These are phyloP conservation scores for Desmodus rotundus DNA, from an alignment of 2,113 vertebrate genomes.

Conservation along the genomic window DNA sequence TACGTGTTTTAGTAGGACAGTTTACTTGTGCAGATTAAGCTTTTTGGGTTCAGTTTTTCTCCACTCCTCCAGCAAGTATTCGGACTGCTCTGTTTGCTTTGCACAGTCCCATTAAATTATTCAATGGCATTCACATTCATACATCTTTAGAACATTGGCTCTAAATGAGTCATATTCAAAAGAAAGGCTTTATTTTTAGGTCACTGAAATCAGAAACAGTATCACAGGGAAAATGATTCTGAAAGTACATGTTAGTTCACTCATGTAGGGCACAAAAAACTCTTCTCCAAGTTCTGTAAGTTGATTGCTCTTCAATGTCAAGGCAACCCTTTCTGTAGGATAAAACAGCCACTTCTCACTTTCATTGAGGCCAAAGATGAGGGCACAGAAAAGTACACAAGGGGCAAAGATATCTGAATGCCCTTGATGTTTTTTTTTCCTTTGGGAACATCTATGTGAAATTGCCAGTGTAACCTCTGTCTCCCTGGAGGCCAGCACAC, in stretches of 20 bases:
- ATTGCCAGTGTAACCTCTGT: background rate
- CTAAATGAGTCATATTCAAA: conserved; percentile 74
- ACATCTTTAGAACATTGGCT: conserved; percentile 68
- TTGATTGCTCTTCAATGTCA: conserved; percentile 22
- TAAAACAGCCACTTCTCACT: conserved; percentile 9
- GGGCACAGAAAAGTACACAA: background rate
- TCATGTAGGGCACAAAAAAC: conserved; percentile 34
- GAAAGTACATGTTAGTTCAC: conserved; percentile 63
- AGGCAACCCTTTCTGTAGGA: background rate
- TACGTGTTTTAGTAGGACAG: conserved; percentile 66
- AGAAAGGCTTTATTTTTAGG: conserved; percentile 63
- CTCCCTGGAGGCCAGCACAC: background rate
- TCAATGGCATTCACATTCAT: conserved; percentile 62
- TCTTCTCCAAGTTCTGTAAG: conserved; percentile 36
- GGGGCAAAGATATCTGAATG: background rate
- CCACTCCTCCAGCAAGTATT: conserved; percentile 66
- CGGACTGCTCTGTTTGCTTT: conserved; percentile 73
- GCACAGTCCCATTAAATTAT: conserved; percentile 76
- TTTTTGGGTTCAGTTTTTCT: conserved; percentile 63
- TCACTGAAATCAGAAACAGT: conserved; percentile 55
- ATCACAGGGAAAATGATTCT: conserved; percentile 20
- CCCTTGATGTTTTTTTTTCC: background rate
- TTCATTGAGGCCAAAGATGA: conserved; percentile 1
- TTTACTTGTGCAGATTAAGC: conserved; percentile 67
- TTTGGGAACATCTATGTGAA: conserved; percentile 3